Base-by-base conservation (phyloP, 1,140 invertebrate species). In the Drosophila asahinai region DNA sequence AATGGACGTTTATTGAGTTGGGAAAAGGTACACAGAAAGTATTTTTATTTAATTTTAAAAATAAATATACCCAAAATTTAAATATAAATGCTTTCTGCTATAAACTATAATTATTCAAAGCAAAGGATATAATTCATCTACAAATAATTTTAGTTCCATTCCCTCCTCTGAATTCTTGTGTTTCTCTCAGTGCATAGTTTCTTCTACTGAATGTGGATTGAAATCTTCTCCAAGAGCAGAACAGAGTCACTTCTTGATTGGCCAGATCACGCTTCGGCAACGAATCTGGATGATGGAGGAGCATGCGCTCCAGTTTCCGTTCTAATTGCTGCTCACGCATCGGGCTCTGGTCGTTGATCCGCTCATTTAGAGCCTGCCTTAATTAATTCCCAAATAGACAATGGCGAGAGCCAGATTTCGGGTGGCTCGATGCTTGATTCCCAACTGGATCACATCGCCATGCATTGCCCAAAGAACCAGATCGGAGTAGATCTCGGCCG, bases 371-470 rank as follows among this genome's bases (percentile, higher is more conserved):
- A 79, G 77, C 38, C 81, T 43, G 27, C 40, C 60, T 74, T 89
- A 84, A 91, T 91, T 91, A 52, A 58, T 67, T 66, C 48, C 67
- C 68, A 86, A 66, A 90, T 91, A 81, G 81, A 86, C 64, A 81
- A 81, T 45, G 30, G 47, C 42, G 1, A 59, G 42, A 38, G 19
- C 58, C 8, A 27, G 45, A 33, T 60, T 67, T 48, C 42, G 48
- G 59, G 36, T 49, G 54, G 14, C 48, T 17, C 17, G 25, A 19
- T 36, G n/a, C 33, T 43, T 42, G 55, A 38, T 42, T 22, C 5
- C n/a, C 42, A 54, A 27, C 17, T 54, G 54, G 49, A 43, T 86
- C 80, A 91, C 62, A 83, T 47, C 82, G 49, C 58, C 68, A 91
- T 91, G 83, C 52, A 52, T 67, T 71, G 70, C 42, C 45, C 55